Evolutionary conservation across 2,888 invertebrate genomes (phyloP), one percentile per base, ranked within the genome.

Genomic region (Eumerus sabulonum): DNA sequence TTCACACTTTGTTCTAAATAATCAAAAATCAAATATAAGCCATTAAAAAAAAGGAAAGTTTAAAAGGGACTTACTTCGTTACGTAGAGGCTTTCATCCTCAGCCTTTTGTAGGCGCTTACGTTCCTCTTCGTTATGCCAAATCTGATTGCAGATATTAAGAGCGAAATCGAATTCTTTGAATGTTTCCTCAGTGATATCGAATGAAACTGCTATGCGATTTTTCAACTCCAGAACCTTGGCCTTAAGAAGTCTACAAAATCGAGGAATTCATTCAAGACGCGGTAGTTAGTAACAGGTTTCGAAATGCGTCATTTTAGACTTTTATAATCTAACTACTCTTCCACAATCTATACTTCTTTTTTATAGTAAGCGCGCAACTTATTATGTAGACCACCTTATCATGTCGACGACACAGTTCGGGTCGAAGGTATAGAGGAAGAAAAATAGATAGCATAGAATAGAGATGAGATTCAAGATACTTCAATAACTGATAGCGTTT

Each of bases 41-140:
- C 27, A 7, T 17, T 13, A 38, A 50, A 48, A 48, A 50, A 2
- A 11, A 18, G 13, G 38, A 18, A 12, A 18, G 12, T 14, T 42
- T n/a, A 1, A 9, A 13, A 40, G 3, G 1, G 40, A 82, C 89
- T 87, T 89, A 92, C 92, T 92, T 93, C 9, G 92, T 93, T 66
- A 93, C 93, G 86, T 94, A 95, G 48, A 97, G 89, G 82, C 93
- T 93, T 60, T 95, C 95, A 71, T 94, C 93, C 83, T 95, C 95
- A 59, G 91, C 91, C 82, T 93, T 92, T 83, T 92, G 92, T 83
- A 90, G 90, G 82, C 92, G 92, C 14, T 92, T 91, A 19, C 92
- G 92, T 54, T 92, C 91, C 84, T 95, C 93, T 83, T 96, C 94
- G 68, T 92, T 91, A 84, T 93, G 92, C 96, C 97, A 98, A 0